Percentiles rank a stretch among this genome's conserved stretches.
Evolutionary conservation across 2,797 vertebrate genomes (phyloP).

Genomic region (Eutrigla gurnardus): DNA sequence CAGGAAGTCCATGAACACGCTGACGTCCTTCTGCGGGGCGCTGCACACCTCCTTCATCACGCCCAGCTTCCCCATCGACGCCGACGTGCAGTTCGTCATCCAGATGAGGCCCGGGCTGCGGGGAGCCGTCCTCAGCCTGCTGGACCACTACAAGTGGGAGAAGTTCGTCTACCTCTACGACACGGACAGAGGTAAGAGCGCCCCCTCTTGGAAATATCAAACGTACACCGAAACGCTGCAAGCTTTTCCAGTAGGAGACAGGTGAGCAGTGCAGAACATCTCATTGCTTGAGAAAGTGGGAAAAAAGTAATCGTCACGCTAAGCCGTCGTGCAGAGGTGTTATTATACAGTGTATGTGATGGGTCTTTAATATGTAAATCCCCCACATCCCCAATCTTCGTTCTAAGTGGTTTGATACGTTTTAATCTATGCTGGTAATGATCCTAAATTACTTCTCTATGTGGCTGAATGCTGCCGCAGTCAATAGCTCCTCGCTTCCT

Average conservation of each 20-base stretch:
- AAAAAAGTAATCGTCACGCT: constrained; percentile 23
- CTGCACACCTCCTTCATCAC: constrained; percentile 98
- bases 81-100: constrained; percentile 97
- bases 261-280: constrained; percentile 18
- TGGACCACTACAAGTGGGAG: constrained; percentile 96
- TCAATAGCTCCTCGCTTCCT: constrained; percentile 63
- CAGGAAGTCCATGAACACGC: constrained; percentile 98
- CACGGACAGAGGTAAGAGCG: constrained; percentile 94
- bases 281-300: constrained; percentile 19
- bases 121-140: constrained; percentile 91
- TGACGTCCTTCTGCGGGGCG: constrained; percentile 97
- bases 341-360: constrained; percentile 58
- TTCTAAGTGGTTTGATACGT: constrained; percentile 65
- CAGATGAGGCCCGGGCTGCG: constrained; percentile 95
- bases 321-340: constrained; percentile 34
- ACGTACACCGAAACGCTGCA: constrained; percentile 15
- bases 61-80: constrained; percentile 95
- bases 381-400: constrained; percentile 46
- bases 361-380: constrained; percentile 72
- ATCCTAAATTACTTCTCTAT: constrained; percentile 67
- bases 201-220: neutral
- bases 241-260: constrained; percentile 1
- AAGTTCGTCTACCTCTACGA: constrained; percentile 98
- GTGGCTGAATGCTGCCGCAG: constrained; percentile 65
- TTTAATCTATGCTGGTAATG: constrained; percentile 73